These are phyloP conservation scores for Microctenopoma steveboyesi DNA, from an alignment of 2,797 vertebrate species.

Conservation along the genomic window DNA sequence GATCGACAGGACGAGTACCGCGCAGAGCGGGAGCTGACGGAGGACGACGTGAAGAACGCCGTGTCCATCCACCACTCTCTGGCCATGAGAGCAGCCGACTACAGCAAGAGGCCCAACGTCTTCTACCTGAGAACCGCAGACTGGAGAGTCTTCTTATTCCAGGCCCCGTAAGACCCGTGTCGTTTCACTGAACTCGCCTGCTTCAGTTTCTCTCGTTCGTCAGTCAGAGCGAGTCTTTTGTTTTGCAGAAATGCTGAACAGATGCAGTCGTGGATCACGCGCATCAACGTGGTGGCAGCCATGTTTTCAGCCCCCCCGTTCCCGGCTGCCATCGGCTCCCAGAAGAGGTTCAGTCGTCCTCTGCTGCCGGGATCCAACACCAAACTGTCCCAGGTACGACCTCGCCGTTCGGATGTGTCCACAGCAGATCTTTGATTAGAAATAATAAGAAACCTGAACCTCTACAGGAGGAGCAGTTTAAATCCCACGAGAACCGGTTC, in stretches of 20 bases:
- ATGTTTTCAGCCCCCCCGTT: conserved; percentile 97
- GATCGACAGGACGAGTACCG: conserved; percentile 89
- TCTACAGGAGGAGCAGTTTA: conserved; percentile 92
- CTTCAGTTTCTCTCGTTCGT: no score
- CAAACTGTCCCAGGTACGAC: conserved; percentile 90
- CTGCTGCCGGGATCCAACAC: conserved; percentile 92
- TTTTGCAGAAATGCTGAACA: conserved; percentile 89
- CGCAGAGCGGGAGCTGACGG: conserved; percentile 87
- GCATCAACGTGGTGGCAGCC: conserved; percentile 96
- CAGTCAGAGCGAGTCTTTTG: not conserved
- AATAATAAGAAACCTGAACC: no score
- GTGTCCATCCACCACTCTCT: conserved; percentile 95
- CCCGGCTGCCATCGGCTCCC: conserved; percentile 95
- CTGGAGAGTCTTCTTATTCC: conserved; percentile 97
- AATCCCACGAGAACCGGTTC: conserved; percentile 91
- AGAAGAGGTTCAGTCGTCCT: conserved; percentile 95
- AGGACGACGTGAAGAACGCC: conserved; percentile 94
- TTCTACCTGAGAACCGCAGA: conserved; percentile 98
- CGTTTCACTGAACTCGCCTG: not conserved
- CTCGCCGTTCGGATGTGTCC: no score
- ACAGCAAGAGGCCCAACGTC: conserved; percentile 94
- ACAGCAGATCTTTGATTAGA: no score
- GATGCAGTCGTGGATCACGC: conserved; percentile 99
- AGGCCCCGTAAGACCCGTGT: conserved; percentile 89
- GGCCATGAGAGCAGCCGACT: conserved; percentile 92